These are phyloP conservation scores for Spheniscus mendiculus DNA, from an alignment of 2,113 vertebrate species.

Conservation along the genomic window DNA sequence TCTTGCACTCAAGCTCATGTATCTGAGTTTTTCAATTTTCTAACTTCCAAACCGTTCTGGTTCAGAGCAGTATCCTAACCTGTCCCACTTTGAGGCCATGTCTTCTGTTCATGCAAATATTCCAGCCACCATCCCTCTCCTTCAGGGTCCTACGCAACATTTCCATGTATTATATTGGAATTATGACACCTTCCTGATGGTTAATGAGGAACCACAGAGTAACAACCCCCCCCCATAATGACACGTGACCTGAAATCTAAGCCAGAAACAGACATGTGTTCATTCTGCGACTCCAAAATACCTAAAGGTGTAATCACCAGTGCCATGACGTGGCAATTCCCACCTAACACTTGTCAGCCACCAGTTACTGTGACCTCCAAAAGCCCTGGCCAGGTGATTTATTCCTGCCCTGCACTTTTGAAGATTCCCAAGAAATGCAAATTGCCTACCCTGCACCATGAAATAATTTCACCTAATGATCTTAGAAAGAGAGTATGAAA, in stretches of 20 bases:
- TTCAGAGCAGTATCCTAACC: background rate
- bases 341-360: background rate
- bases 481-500: conserved; percentile 67
- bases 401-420: background rate
- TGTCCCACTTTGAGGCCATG: background rate
- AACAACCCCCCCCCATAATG: background rate
- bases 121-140: background rate
- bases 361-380: background rate
- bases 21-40: background rate
- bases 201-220: background rate
- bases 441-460: conserved; percentile 7
- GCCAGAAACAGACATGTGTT: background rate
- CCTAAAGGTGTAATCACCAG: background rate
- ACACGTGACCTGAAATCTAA: background rate
- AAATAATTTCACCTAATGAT: conserved; percentile 30
- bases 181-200: background rate
- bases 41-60: background rate
- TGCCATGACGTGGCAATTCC: background rate
- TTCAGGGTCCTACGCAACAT: background rate
- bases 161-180: conserved; percentile 51
- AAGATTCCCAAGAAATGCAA: conserved; percentile 32
- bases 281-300: background rate
- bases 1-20: background rate
- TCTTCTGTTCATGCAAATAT: background rate
- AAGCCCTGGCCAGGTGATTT: background rate